Base-by-base conservation (phyloP, 2,888 invertebrate species). In the Perithous albicinctus region DNA sequence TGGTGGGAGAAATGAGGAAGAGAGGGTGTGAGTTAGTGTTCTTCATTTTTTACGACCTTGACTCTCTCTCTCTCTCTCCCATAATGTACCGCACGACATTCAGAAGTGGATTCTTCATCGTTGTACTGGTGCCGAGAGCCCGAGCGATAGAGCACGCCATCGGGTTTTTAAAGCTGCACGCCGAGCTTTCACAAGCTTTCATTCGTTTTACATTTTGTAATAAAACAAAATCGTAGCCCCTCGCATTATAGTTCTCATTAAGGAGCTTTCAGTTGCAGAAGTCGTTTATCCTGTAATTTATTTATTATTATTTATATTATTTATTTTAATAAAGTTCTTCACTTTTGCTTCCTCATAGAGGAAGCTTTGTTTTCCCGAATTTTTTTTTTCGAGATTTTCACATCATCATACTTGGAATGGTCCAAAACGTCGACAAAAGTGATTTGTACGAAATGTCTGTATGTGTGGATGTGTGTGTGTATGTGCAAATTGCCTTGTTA, bases 21-120 rank as follows among this genome's bases (percentile, higher is more conserved):
- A 26, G 32, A 38, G 38, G 43, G 12, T 54, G 41, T n/a, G 26
- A 18, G 18, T 38, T 26, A 32, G 23, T 41, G 15, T 46, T 20
- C 46, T 63, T 23, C 56, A 56, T 67, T 67, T n/a, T 73, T 73
- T 67, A 51, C n/a, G 78, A 61, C 73, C 78, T 79, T 79, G 78
- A 67, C 48, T 67, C 51, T 48, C 26, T 66, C 66, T 5, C 35
- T 41, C 23, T 72, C 66, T 43, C 66, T 35, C 10, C 10, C n/a
- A n/a, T 29, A n/a, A 41, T 69, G 10, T 51, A 35, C 20, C 10
- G 35, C 67, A 32, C 59, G 59, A 51, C 38, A 20, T 43, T 67
- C 51, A 32, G 54, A 46, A 18, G 66, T 74, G 78, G 43, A 46
- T 67, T 79, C 73, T 54, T 48, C 51, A 20, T 61, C 29, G 54